Conservation (phyloP, 2,113 vertebrate genomes). For the Cisticola juncidis region DNA sequence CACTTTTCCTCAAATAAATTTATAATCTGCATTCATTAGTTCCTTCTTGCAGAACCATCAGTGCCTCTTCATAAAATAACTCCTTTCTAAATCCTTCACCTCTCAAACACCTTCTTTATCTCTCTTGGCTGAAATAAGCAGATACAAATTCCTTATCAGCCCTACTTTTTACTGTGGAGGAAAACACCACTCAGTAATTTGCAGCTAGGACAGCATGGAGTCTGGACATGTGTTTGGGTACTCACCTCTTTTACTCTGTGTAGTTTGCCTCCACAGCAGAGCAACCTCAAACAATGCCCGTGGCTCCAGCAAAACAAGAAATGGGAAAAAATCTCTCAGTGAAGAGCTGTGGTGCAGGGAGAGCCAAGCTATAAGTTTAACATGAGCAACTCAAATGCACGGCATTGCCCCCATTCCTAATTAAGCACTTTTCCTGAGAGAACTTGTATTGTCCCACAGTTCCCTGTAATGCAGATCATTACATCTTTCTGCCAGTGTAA, state of each 20-base stretch:
- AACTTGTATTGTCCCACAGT: neutral
- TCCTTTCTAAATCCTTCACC: neutral
- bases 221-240: neutral
- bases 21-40: neutral
- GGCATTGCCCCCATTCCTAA: neutral
- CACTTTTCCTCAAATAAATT: neutral
- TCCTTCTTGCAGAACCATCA: neutral
- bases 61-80: neutral
- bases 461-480: neutral
- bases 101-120: neutral
- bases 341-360: neutral
- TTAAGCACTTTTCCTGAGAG: neutral
- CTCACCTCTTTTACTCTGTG: neutral
- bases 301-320: neutral
- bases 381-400: neutral
- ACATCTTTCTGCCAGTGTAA: neutral
- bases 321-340: neutral
- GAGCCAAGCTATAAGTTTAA: neutral
- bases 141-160: neutral
- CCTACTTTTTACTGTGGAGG: neutral
- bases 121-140: neutral
- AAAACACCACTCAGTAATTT: neutral
- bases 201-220: accelerated
- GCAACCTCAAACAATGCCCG: neutral
- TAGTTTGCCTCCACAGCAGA: neutral